phyloP scores from a whole-genome alignment of 2,797 vertebrate species.

The Mus caroli region DNA sequence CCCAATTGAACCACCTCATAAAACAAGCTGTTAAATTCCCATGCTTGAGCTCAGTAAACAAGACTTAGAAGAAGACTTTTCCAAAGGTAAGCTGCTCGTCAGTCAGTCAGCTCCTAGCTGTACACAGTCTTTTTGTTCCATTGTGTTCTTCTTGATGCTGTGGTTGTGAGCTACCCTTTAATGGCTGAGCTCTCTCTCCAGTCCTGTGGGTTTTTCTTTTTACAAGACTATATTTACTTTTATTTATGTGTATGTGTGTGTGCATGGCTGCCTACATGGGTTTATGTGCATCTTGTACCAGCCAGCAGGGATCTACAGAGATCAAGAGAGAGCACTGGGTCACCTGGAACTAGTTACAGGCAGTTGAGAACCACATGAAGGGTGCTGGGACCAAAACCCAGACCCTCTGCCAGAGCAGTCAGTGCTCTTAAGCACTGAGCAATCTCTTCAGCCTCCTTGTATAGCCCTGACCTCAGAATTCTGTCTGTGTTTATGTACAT shows the following conservation, averaged over 20 bases:
- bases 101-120: neutral
- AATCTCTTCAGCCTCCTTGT: neutral
- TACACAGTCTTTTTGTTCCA: neutral
- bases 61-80: neutral
- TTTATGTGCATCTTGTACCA: neutral
- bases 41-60: conserved; percentile 22
- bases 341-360: neutral
- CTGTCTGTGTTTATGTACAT: neutral
- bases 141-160: neutral
- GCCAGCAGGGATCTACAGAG: neutral
- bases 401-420: neutral
- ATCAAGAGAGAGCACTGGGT: neutral
- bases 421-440: neutral
- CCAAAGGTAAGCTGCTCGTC: neutral
- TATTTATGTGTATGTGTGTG: neutral
- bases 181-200: neutral
- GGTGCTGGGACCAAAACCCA: neutral
- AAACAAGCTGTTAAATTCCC: neutral
- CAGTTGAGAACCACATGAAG: neutral
- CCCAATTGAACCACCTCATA: conserved; percentile 31
- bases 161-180: neutral
- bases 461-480: neutral
- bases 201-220: neutral
- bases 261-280: neutral
- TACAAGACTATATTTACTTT: neutral